phyloP scores from a whole-genome alignment of 2,797 vertebrate species.

The Urocyon cinereoargenteus region DNA sequence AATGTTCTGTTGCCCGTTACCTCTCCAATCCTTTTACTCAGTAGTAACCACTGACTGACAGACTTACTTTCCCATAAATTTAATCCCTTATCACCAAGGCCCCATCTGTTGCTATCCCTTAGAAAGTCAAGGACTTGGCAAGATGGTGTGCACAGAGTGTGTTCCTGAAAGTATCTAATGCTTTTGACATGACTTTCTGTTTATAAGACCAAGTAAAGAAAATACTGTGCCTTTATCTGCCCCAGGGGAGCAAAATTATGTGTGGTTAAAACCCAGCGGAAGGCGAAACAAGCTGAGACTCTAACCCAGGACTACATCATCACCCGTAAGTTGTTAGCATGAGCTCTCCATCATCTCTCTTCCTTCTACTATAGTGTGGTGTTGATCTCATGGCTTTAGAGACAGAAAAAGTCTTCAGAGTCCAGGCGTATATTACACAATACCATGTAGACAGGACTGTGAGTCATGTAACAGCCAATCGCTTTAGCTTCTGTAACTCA shows the following conservation, averaged over 20 bases:
- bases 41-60: background rate
- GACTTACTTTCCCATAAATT: background rate
- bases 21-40: background rate
- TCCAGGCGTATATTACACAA: constrained; percentile 6
- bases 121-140: background rate
- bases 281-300: constrained; percentile 95
- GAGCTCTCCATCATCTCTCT: background rate
- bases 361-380: background rate
- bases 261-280: constrained; percentile 96
- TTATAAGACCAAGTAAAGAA: constrained; percentile 69
- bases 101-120: background rate
- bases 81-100: background rate
- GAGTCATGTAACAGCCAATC: background rate
- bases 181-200: constrained; percentile 68
- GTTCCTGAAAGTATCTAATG: constrained; percentile 46
- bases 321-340: constrained; percentile 93
- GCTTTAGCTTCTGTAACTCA: constrained; percentile 56
- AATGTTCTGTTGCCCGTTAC: background rate
- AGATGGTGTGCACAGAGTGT: background rate
- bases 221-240: constrained; percentile 61
- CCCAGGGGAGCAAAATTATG: constrained; percentile 97
- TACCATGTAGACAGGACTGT: background rate
- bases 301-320: constrained; percentile 99
- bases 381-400: background rate
- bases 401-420: constrained; percentile 1